These are phyloP conservation scores for Meloidogyne exigua DNA, from an alignment of 1,140 invertebrate species.

Conservation along the genomic window DNA sequence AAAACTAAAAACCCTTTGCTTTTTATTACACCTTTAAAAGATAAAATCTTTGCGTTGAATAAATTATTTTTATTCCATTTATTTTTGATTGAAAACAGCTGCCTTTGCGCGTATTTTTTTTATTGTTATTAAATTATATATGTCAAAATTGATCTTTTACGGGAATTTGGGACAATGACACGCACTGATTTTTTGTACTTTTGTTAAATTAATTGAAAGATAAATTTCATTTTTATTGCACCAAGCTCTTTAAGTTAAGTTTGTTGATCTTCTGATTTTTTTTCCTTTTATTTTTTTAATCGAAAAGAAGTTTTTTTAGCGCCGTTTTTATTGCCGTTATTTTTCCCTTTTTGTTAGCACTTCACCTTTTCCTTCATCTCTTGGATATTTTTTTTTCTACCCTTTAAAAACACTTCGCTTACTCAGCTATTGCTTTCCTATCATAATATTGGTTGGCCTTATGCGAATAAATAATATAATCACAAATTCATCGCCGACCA, in stretches of 20 bases:
- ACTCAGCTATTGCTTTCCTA: neutral
- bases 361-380: neutral
- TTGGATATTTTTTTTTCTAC: neutral
- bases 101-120: neutral
- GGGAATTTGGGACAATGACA: neutral
- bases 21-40: conserved; percentile 5
- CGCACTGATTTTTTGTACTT: neutral
- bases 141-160: neutral
- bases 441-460: conserved; percentile 4
- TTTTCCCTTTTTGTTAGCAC: neutral
- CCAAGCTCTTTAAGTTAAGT: neutral
- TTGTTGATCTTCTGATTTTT: neutral
- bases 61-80: neutral
- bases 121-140: neutral
- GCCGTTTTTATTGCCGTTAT: neutral
- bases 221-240: neutral
- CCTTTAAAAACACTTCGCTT: neutral
- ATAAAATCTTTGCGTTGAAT: neutral
- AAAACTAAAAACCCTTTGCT: no score
- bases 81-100: neutral
- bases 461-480: neutral
- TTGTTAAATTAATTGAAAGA: neutral
- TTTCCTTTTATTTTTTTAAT: neutral
- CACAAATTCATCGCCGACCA: neutral
- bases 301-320: neutral